phyloP scores from a whole-genome alignment of 2,888 invertebrate genomes.

The Tricholauxania praeusta region DNA sequence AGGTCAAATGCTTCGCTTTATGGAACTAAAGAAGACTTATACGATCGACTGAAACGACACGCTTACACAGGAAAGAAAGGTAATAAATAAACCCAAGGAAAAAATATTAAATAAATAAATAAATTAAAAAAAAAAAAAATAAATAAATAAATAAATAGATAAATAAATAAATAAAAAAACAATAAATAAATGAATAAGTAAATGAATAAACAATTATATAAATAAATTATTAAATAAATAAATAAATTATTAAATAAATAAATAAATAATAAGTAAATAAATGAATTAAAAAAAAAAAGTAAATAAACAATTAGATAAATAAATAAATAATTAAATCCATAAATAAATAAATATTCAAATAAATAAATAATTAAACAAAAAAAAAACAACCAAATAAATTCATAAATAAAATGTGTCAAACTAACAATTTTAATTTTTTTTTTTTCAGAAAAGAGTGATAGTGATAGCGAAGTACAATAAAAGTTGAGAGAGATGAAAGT shows the following conservation, averaged over 20 bases:
- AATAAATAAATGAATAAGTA: no score
- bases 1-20: constrained; percentile 94
- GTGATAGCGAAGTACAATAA: constrained; percentile 94
- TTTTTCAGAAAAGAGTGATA: constrained; percentile 91
- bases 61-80: constrained; percentile 96
- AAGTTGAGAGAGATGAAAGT: constrained; percentile 22
- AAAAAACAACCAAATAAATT: neutral
- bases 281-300: no score
- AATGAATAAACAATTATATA: no score
- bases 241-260: neutral
- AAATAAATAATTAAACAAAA: no score
- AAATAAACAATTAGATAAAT: no score
- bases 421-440: constrained; percentile 31
- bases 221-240: neutral
- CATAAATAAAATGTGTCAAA: neutral
- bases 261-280: constrained; percentile 19
- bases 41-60: constrained; percentile 94
- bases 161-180: no score
- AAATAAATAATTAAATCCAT: neutral
- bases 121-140: no score
- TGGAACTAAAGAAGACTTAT: constrained; percentile 94
- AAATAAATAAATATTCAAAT: neutral
- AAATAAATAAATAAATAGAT: no score
- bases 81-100: constrained; percentile 65
- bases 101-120: neutral